phyloP scores from a whole-genome alignment of 2,113 vertebrate species.

The Nestor notabilis region DNA sequence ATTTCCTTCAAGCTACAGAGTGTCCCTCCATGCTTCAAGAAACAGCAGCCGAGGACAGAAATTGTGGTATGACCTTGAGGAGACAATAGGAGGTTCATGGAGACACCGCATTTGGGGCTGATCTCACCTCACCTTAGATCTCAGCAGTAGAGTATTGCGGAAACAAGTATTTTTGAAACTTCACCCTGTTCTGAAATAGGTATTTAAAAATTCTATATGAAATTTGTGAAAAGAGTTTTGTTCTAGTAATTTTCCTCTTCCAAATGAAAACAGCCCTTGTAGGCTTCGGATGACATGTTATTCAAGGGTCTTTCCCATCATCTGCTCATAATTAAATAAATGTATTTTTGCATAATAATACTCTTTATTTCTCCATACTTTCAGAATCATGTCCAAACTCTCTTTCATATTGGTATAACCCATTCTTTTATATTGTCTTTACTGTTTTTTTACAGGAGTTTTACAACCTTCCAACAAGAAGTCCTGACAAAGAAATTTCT shows the following conservation, averaged over 20 bases:
- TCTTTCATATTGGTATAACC: background rate
- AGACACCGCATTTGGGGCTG: fast-evolving
- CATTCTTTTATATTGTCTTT: background rate
- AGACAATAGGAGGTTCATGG: fast-evolving
- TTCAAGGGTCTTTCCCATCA: background rate
- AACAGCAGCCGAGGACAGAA: background rate
- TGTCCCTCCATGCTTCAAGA: background rate
- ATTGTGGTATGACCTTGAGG: too few relatives aligned
- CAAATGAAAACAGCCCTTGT: background rate
- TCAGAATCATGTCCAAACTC: background rate
- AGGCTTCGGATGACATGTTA: background rate
- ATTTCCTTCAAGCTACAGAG: background rate
- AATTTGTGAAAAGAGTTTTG: background rate
- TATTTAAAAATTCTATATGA: background rate
- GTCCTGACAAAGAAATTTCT: background rate
- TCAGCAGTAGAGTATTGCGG: fast-evolving
- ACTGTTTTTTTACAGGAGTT: background rate
- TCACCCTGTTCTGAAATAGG: background rate
- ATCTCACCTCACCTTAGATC: background rate
- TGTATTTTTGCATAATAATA: background rate
- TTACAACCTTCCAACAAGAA: background rate
- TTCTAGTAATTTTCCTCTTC: background rate
- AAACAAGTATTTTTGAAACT: fast-evolving
- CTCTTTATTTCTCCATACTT: background rate
- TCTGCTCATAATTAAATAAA: background rate